phyloP scores from a whole-genome alignment of 2,888 invertebrate species.

The Sarcophaga carnaria region DNA sequence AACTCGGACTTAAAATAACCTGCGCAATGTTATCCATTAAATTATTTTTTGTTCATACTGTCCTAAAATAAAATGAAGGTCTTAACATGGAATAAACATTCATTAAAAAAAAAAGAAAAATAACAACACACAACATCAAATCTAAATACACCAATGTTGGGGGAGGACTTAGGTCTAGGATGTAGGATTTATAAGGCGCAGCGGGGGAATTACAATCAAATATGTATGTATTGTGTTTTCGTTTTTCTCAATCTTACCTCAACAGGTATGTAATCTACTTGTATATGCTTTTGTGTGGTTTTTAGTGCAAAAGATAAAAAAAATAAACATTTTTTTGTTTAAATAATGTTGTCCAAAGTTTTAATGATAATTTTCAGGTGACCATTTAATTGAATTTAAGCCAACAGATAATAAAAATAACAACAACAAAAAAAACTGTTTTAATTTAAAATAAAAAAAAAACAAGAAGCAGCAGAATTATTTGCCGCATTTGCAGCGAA shows the following conservation, averaged over 20 bases:
- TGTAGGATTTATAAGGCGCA: neutral
- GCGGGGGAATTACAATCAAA: constrained; percentile 8
- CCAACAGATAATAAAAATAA: neutral
- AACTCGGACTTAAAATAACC: no score
- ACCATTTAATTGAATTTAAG: neutral
- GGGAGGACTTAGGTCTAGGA: neutral
- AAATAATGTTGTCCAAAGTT: neutral
- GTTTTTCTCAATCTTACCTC: constrained; percentile 78
- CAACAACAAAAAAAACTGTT: neutral
- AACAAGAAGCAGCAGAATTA: neutral
- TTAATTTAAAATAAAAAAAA: neutral
- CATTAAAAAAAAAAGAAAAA: no score
- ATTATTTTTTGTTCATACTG: no score
- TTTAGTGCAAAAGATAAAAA: constrained; percentile 51
- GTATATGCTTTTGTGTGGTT: constrained; percentile 84
- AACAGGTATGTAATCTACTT: constrained; percentile 84
- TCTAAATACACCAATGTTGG: neutral
- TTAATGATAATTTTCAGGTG: constrained; percentile 31
- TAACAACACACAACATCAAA: constrained; percentile 36
- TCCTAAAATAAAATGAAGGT: no score
- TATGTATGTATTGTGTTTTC: constrained; percentile 1
- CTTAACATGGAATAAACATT: no score
- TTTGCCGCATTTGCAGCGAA: neutral
- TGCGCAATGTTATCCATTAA: no score
- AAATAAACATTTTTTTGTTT: constrained; percentile 14